Conservation (phyloP, 2,113 vertebrate species). For the Arothron firmamentum region DNA sequence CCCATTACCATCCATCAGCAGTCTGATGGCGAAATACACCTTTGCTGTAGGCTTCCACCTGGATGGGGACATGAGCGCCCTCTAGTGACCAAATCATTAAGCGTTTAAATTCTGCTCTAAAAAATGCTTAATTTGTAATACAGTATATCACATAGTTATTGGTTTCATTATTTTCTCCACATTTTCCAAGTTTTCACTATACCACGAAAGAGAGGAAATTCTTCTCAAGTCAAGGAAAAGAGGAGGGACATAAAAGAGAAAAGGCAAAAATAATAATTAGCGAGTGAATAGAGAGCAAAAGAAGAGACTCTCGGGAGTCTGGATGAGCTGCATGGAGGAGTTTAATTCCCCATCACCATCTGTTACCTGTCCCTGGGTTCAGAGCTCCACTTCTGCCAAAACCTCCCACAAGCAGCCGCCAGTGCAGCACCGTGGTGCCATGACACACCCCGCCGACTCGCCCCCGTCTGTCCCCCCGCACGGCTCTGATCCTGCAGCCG, state of each 20-base stretch:
- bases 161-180: conserved; percentile 8
- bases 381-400: conserved; percentile 80
- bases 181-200: no score
- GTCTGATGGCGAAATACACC: conserved; percentile 16
- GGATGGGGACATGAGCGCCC: background rate
- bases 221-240: conserved; percentile 9
- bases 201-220: background rate
- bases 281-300: no score
- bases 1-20: conserved; percentile 37
- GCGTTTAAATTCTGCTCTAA: no score
- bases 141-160: conserved; percentile 19
- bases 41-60: conserved; percentile 8
- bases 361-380: conserved; percentile 81
- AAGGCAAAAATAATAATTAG: no score
- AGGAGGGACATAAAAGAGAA: no score
- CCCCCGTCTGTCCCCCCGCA: background rate
- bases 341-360: conserved; percentile 89
- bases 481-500: background rate
- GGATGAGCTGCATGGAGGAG: conserved; percentile 77
- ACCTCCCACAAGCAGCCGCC: conserved; percentile 69
- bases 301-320: conserved; percentile 66
- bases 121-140: background rate
- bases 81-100: no score
- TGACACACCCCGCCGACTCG: conserved; percentile 27
- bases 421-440: conserved; percentile 38